A percentile compares a stretch with the other conserved stretches of the same genome.
phyloP scores from a whole-genome alignment of 1,140 invertebrate genomes.

The Drosophila tsacasi region DNA sequence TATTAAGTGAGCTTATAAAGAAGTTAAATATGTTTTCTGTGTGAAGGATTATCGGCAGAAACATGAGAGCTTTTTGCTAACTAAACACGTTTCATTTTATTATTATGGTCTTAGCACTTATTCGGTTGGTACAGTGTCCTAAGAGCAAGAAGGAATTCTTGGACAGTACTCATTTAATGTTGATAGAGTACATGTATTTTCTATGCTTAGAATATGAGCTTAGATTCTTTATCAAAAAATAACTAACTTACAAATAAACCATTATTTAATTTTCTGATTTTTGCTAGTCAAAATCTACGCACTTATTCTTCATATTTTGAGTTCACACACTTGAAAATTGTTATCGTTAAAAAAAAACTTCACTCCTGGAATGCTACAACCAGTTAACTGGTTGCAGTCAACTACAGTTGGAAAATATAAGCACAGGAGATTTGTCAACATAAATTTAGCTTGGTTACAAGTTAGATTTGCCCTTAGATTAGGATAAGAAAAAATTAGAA shows the following conservation, averaged over 20 bases:
- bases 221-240: not conserved
- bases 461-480: no score
- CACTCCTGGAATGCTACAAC: no score
- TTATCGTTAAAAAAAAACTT: no score
- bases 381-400: no score
- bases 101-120: not conserved
- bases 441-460: no score
- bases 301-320: not conserved
- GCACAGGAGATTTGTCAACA: no score
- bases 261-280: not conserved
- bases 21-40: not conserved
- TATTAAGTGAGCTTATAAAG: not conserved
- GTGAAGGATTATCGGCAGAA: not conserved
- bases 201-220: not conserved
- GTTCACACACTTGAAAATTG: not conserved
- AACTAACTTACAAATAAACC: not conserved
- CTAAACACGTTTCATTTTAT: not conserved
- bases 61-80: not conserved
- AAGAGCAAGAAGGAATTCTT: no score
- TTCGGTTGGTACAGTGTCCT: not conserved
- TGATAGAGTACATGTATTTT: not conserved
- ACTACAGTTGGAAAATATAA: no score
- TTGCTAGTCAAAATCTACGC: not conserved
- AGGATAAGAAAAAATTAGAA: no score
- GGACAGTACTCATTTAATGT: no score